phyloP scores from a whole-genome alignment of 2,113 vertebrate genomes.

The Nothobranchius kuhntae region DNA sequence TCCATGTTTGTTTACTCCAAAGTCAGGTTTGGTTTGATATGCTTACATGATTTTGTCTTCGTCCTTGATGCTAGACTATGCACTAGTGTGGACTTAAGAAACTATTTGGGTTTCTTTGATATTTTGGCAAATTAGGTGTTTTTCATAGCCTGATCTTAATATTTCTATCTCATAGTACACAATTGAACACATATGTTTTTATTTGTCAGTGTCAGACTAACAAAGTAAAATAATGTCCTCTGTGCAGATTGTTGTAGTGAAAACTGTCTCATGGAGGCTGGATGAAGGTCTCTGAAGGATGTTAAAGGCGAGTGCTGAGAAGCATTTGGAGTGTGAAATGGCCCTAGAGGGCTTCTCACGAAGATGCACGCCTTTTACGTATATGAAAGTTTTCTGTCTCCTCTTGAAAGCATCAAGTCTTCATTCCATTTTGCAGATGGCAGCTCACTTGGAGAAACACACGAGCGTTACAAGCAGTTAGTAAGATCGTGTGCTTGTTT shows the following conservation, averaged over 20 bases:
- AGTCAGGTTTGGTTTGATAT: no score
- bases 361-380: slow-evolving; percentile 43
- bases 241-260: slow-evolving; percentile 16
- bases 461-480: slow-evolving; percentile 8
- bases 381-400: slow-evolving; percentile 21
- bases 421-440: slow-evolving; percentile 28
- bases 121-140: no score
- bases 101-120: no score
- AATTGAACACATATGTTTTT: background rate
- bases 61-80: no score
- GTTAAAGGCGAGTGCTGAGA: slow-evolving; percentile 27
- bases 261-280: slow-evolving; percentile 24
- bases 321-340: slow-evolving; percentile 34
- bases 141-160: background rate
- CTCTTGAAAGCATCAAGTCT: slow-evolving; percentile 20
- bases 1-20: no score
- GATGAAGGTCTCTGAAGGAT: slow-evolving; percentile 32
- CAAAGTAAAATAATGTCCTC: slow-evolving; percentile 5
- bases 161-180: background rate
- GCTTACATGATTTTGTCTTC: no score
- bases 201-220: slow-evolving; percentile 32
- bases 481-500: background rate
- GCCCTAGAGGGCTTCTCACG: slow-evolving; percentile 34
- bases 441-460: slow-evolving; percentile 17
- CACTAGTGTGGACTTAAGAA: no score